A percentile compares a stretch with the other conserved stretches of the same genome.
These are phyloP conservation scores for Sebastes taczanowskii DNA, from an alignment of 2,797 vertebrate genomes.

Conservation along the genomic window DNA sequence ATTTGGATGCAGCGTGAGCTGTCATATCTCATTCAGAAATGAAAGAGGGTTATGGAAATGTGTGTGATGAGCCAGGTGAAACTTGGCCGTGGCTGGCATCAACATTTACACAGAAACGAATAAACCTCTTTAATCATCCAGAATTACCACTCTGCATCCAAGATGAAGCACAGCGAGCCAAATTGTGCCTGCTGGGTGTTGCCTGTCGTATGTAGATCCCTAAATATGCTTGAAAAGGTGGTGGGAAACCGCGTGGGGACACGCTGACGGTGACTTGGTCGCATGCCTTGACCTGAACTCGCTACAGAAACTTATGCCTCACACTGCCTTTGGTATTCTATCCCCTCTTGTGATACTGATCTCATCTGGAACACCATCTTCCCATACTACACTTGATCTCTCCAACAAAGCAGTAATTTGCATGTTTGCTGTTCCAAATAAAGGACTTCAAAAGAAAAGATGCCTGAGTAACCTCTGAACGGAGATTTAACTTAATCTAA, in stretches of 20 bases:
- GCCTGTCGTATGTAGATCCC: slow-evolving; percentile 42
- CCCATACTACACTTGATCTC: slow-evolving; percentile 22
- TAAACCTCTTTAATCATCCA: slow-evolving; percentile 74
- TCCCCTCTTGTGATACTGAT: slow-evolving; percentile 35
- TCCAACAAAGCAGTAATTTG: slow-evolving; percentile 36
- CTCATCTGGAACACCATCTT: slow-evolving; percentile 49
- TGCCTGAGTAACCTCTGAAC: slow-evolving; percentile 24
- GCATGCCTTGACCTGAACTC: slow-evolving; percentile 29
- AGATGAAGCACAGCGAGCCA: slow-evolving; percentile 56
- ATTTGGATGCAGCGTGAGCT: slow-evolving; percentile 52
- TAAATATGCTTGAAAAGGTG: slow-evolving; percentile 46
- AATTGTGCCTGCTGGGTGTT: slow-evolving; percentile 53
- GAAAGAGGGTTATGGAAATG: slow-evolving; percentile 65
- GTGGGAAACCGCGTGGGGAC: slow-evolving; percentile 9
- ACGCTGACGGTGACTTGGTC: slow-evolving; percentile 7
- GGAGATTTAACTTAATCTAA: slow-evolving; percentile 44
- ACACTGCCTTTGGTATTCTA: slow-evolving; percentile 11
- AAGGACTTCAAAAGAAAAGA: slow-evolving; percentile 39
- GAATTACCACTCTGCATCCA: slow-evolving; percentile 64
- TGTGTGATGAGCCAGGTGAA: slow-evolving; percentile 68
- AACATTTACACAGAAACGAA: slow-evolving; percentile 71
- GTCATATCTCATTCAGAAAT: slow-evolving; percentile 66
- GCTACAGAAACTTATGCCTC: slow-evolving; percentile 6
- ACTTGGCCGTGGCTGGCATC: slow-evolving; percentile 57
- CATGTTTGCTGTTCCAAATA: slow-evolving; percentile 44